These are phyloP conservation scores for Saccostrea glomerata DNA, from an alignment of 1,140 invertebrate species.

Conservation along the genomic window DNA sequence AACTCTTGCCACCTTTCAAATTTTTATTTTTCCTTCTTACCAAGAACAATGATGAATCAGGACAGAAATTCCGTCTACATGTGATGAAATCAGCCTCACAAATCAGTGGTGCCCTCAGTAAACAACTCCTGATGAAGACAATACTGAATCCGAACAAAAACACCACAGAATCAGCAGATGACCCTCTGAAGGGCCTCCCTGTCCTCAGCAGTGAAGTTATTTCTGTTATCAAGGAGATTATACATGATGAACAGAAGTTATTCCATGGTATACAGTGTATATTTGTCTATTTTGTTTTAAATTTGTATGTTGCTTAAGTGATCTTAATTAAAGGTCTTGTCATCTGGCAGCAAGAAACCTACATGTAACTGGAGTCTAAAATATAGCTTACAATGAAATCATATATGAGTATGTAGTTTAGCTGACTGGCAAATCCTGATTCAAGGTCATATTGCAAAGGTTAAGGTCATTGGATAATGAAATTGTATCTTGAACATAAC, in stretches of 20 bases:
- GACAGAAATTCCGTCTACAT: slow-evolving; percentile 20
- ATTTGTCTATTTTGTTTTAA: too few species aligned
- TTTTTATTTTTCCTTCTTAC: slow-evolving; percentile 46
- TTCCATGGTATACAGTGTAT: not conserved
- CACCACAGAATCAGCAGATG: not conserved
- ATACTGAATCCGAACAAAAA: not conserved
- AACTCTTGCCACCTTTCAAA: slow-evolving; percentile 39
- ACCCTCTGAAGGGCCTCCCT: not conserved
- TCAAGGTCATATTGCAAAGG: too few species aligned
- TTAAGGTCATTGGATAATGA: too few species aligned
- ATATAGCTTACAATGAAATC: too few species aligned
- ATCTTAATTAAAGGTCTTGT: too few species aligned
- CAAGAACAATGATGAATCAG: not conserved
- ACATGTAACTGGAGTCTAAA: too few species aligned
- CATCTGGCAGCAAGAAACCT: too few species aligned
- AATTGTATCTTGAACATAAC: too few species aligned
- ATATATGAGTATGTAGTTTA: too few species aligned
- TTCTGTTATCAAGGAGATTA: not conserved
- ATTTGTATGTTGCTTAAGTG: too few species aligned
- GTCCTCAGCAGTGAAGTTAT: not conserved
- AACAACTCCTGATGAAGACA: not conserved
- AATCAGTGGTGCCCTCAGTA: slow-evolving; percentile 31
- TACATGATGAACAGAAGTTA: not conserved
- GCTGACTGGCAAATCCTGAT: too few species aligned
- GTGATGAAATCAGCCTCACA: slow-evolving; percentile 44